Evolutionary conservation across 2,113 vertebrate species (phyloP).

Genomic region (Tamias sibiricus): DNA sequence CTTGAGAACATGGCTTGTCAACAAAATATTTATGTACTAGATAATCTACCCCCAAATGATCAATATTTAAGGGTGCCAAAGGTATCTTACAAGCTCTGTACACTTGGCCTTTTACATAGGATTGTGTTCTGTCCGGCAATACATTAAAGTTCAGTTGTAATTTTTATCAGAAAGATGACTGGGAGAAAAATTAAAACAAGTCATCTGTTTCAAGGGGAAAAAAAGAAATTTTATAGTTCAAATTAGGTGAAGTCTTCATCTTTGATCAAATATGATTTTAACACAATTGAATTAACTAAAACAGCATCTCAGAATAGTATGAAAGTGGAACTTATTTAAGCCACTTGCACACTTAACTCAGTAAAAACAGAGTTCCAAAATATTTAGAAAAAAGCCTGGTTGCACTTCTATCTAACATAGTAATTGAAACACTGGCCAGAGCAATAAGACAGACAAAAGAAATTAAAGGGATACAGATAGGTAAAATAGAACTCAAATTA

Average conservation of each 20-base stretch:
- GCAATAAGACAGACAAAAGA: no score
- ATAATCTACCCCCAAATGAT: background rate
- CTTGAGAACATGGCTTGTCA: background rate
- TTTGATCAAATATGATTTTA: constrained; percentile 38
- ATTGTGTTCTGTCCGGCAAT: background rate
- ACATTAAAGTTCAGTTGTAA: background rate
- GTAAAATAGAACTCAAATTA: no score
- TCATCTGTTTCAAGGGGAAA: background rate
- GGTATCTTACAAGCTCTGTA: background rate
- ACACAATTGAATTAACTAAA: background rate
- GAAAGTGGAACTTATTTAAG: background rate
- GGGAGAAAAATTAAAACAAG: background rate
- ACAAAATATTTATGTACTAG: background rate
- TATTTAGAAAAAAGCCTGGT: background rate
- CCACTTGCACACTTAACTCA: background rate
- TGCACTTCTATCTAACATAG: no score
- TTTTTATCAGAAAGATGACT: constrained; percentile 14
- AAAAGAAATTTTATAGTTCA: background rate
- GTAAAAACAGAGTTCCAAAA: background rate
- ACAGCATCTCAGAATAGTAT: background rate
- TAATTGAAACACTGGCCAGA: no score
- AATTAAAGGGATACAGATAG: no score
- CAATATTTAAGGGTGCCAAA: background rate
- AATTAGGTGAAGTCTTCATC: background rate
- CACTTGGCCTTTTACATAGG: background rate